Evolutionary conservation across 2,113 vertebrate genomes (phyloP).

Genomic region (Catagonus wagneri): DNA sequence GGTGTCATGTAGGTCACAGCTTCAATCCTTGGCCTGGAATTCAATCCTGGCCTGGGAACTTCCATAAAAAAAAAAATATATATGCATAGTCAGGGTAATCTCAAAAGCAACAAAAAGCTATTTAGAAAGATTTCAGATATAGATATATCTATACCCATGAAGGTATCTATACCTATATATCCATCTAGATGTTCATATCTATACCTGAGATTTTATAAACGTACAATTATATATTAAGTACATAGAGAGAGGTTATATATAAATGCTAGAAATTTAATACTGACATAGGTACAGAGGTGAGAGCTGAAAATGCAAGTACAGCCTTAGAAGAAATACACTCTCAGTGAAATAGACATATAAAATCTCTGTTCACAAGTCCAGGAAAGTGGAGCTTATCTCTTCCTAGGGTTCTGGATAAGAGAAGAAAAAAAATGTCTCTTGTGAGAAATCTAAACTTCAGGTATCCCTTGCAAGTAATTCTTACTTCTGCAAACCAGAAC

Average conservation of each 20-base stretch:
- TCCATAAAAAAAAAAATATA: too few species aligned
- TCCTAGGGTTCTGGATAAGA: not conserved
- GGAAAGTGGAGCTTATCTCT: not conserved
- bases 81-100: not conserved
- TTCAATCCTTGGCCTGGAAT: too few species aligned
- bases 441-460: not conserved
- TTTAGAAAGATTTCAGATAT: too few species aligned
- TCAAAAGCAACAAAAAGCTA: not conserved
- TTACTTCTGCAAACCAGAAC: not conserved
- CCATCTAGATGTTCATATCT: too few species aligned
- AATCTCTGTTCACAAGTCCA: not conserved
- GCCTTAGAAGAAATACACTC: not conserved
- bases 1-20: too few species aligned
- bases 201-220: too few species aligned
- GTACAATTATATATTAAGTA: too few species aligned
- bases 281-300: not conserved
- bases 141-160: too few species aligned
- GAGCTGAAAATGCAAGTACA: not conserved
- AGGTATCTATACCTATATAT: too few species aligned
- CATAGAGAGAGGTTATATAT: not conserved
- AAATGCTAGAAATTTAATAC: not conserved
- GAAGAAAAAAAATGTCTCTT: not conserved
- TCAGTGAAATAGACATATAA: not conserved
- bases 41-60: too few species aligned
- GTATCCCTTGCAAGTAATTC: not conserved